Conservation (phyloP, 2,888 invertebrate genomes). For the Brenthis hecate region DNA sequence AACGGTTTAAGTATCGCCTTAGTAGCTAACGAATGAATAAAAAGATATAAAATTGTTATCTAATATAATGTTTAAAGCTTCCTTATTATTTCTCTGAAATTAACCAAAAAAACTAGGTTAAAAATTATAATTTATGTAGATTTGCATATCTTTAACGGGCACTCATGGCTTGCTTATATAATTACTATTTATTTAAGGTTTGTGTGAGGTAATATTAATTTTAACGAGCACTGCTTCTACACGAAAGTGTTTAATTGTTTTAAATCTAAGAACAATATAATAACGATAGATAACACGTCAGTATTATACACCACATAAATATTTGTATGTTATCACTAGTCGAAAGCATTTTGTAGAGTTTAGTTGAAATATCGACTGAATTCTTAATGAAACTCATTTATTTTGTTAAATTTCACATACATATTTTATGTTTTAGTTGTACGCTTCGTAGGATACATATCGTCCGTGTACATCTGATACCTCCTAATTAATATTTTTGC, state of each 20-base stretch:
- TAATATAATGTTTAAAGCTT: conserved; percentile 21
- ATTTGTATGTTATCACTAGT: conserved; percentile 47
- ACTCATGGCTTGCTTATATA: conserved; percentile 23
- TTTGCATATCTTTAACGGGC: conserved; percentile 28
- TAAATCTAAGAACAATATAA: conserved; percentile 41
- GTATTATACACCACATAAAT: conserved; percentile 62
- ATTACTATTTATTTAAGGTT: conserved; percentile 12
- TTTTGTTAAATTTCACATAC: conserved; percentile 27
- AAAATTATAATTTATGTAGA: conserved; percentile 23
- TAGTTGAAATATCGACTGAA: conserved; percentile 6
- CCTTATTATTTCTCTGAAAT: conserved; percentile 13
- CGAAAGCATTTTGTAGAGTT: conserved; percentile 47
- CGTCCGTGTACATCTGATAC: too few species aligned
- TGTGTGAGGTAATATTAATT: background rate
- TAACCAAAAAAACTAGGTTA: conserved; percentile 15
- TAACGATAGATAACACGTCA: conserved; percentile 54
- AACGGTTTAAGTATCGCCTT: background rate
- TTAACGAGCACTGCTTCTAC: conserved; percentile 11
- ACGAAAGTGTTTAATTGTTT: background rate
- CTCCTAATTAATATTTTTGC: too few species aligned
- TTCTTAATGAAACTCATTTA: conserved; percentile 24
- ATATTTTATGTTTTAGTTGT: conserved; percentile 27
- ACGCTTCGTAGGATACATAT: conserved; percentile 28
- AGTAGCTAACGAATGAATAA: conserved; percentile 2
- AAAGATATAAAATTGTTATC: conserved; percentile 16